These are phyloP conservation scores for Ovis canadensis DNA, from an alignment of 2,113 vertebrate species.

Conservation along the genomic window DNA sequence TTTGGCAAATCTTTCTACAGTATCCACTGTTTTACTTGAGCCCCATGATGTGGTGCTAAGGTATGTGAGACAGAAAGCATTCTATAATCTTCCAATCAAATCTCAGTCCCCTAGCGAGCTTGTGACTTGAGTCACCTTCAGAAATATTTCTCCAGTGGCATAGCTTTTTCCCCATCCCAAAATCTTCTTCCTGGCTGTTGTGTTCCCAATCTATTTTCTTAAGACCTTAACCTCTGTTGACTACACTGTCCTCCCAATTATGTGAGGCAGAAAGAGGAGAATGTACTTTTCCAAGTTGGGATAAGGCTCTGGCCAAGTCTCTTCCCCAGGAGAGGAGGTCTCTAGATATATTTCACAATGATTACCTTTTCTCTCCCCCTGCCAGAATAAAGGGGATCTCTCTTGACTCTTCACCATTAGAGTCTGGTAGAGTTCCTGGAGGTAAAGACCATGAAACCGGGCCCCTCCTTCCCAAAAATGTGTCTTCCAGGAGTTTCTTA, in stretches of 20 bases:
- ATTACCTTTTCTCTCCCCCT: background rate
- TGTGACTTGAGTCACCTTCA: background rate
- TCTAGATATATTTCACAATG: background rate
- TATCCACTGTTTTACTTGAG: background rate
- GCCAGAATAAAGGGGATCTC: background rate
- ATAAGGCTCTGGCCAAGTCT: background rate
- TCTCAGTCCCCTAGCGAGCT: background rate
- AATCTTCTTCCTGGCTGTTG: background rate
- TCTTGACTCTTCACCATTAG: background rate
- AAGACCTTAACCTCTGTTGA: background rate
- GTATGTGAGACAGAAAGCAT: background rate
- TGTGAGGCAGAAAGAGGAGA: background rate
- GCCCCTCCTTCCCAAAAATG: background rate
- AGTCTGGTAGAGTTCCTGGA: background rate
- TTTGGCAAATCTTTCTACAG: background rate
- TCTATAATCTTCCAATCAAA: background rate
- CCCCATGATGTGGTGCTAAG: background rate
- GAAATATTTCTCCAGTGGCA: background rate
- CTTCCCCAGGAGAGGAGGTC: background rate
- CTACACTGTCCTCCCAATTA: background rate
- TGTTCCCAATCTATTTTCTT: background rate
- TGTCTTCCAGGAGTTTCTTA: background rate
- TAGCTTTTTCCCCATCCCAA: rapidly evolving
- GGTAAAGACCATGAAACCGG: background rate
- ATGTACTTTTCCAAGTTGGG: background rate